A percentile compares a stretch with the other conserved stretches of the same genome.
Conservation (phyloP, 2,797 vertebrate genomes). For the Botia kubotai region DNA sequence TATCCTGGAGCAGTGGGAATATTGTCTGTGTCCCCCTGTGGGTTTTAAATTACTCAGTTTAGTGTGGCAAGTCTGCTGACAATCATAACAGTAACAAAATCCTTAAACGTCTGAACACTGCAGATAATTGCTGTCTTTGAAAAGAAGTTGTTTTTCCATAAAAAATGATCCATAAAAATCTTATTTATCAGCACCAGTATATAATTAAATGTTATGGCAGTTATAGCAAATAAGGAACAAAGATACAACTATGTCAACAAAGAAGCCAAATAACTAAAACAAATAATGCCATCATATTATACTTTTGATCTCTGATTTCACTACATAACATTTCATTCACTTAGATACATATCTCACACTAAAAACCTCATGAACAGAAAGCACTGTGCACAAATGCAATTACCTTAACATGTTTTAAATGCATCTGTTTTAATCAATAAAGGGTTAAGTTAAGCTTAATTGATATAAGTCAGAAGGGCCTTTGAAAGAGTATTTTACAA, state of each 20-base stretch:
- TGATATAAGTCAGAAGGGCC: background rate
- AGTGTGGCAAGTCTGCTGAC: conserved; percentile 35
- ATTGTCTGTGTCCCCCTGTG: conserved; percentile 9
- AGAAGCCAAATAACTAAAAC: background rate
- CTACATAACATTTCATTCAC: too few species aligned
- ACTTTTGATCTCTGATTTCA: too few species aligned
- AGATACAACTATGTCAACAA: background rate
- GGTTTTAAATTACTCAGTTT: conserved; percentile 24
- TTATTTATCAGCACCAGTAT: background rate
- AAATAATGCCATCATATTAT: background rate
- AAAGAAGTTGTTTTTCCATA: background rate
- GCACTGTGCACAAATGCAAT: too few species aligned
- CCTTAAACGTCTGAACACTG: background rate
- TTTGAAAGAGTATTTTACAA: background rate
- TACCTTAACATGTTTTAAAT: background rate
- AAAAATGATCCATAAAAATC: background rate
- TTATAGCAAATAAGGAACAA: background rate
- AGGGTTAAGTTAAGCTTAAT: conserved; percentile 9
- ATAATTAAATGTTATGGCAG: background rate
- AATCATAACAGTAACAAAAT: conserved; percentile 34
- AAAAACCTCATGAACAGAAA: too few species aligned
- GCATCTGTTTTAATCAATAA: conserved; percentile 7
- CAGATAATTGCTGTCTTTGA: conserved; percentile 24
- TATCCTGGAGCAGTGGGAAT: background rate
- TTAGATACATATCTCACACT: too few species aligned